A percentile compares a stretch with the other conserved stretches of the same genome.
These are phyloP conservation scores for Rhyzopertha dominica DNA, from an alignment of 1,140 invertebrate species.

Conservation along the genomic window DNA sequence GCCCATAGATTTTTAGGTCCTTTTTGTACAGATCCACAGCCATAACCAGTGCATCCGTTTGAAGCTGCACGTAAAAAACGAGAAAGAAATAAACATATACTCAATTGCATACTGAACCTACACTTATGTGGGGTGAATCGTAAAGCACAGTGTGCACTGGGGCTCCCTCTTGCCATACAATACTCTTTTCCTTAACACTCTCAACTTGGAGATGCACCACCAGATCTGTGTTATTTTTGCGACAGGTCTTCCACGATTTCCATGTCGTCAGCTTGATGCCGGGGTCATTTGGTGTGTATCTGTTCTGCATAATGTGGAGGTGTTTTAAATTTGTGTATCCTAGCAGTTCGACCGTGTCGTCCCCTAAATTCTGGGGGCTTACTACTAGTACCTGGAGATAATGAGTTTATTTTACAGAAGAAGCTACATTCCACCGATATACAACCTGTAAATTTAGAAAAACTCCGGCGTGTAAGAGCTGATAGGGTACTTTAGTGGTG, in stretches of 20 bases:
- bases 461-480: conserved; percentile 70
- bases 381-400: conserved; percentile 61
- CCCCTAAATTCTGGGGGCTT: conserved; percentile 76
- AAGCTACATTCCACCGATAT: conserved; percentile 10
- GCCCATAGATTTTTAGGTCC: conserved; percentile 54
- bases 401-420: conserved; percentile 13
- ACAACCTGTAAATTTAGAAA: conserved; percentile 68
- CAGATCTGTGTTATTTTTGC: conserved; percentile 51
- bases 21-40: conserved; percentile 56
- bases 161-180: conserved; percentile 54
- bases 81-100: conserved; percentile 13
- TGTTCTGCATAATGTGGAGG: conserved; percentile 74
- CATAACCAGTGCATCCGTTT: conserved; percentile 47
- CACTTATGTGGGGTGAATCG: conserved; percentile 58
- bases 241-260: conserved; percentile 52
- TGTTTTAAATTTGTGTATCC: conserved; percentile 63
- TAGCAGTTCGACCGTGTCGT: conserved; percentile 67
- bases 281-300: conserved; percentile 56
- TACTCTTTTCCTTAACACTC: conserved; percentile 47
- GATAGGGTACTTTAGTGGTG: conserved; percentile 65
- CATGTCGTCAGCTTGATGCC: conserved; percentile 47
- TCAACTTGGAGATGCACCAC: conserved; percentile 57
- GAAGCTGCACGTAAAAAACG: conserved; percentile 43
- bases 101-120: conserved; percentile 33
- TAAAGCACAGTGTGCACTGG: conserved; percentile 65